phyloP scores from a whole-genome alignment of 2,888 invertebrate species.

The Morinoia aosen region DNA sequence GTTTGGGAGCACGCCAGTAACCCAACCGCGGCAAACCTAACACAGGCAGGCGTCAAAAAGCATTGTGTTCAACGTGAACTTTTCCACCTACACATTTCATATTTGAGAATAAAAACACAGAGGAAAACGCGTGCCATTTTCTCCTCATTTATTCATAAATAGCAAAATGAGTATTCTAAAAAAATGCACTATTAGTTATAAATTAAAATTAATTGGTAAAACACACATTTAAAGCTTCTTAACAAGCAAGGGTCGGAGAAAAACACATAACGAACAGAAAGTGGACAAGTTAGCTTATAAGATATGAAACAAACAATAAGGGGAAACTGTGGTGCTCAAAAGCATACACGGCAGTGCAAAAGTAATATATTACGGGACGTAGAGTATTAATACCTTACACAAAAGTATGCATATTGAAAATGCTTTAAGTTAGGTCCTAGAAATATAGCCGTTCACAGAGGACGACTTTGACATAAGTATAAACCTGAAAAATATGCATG shows the following conservation, averaged over 20 bases:
- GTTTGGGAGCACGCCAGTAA: no score
- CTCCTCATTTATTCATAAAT: no score
- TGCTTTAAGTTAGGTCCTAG: neutral
- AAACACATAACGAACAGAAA: neutral
- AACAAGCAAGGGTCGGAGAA: neutral
- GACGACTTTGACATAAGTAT: neutral
- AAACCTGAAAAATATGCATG: neutral
- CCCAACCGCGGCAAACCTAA: no score
- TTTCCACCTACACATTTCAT: no score
- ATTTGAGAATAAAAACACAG: no score
- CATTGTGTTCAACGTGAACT: no score
- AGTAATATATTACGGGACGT: neutral
- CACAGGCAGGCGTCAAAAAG: no score
- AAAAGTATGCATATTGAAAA: neutral
- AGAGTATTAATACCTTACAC: neutral
- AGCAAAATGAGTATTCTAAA: no score
- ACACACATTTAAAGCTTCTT: neutral
- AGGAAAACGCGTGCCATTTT: no score
- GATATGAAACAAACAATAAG: neutral
- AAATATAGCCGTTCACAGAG: neutral
- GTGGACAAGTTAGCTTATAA: neutral
- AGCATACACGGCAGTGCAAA: constrained; percentile 1
- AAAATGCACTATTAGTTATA: no score
- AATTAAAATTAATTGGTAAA: neutral
- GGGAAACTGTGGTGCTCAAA: neutral